Conservation (phyloP, 2,113 vertebrate species). For the Ovis canadensis region DNA sequence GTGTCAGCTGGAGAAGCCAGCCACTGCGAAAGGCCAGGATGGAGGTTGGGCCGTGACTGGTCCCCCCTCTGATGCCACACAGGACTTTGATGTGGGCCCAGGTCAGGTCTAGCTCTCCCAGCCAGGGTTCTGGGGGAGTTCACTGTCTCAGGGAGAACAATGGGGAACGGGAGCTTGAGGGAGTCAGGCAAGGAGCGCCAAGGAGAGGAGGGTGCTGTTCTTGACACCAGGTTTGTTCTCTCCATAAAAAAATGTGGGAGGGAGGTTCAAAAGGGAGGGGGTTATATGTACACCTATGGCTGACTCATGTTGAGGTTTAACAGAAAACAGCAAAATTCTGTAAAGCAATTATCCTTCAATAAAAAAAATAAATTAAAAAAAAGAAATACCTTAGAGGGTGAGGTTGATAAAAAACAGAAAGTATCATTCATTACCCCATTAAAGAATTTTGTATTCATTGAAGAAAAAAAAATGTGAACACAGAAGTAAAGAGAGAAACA, state of each 20-base stretch:
- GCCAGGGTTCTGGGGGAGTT: not conserved
- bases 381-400: not conserved
- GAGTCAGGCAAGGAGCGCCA: not conserved
- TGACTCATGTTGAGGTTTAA: not conserved
- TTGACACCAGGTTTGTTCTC: not conserved
- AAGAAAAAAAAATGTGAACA: not conserved
- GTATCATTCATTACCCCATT: not conserved
- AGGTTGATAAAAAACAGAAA: not conserved
- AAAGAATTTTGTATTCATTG: not conserved
- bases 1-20: accelerated
- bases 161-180: not conserved
- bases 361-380: not conserved
- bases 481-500: not conserved
- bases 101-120: not conserved
- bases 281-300: not conserved
- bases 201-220: not conserved
- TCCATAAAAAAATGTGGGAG: not conserved
- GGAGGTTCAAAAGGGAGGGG: not conserved
- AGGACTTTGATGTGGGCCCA: not conserved
- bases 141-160: not conserved
- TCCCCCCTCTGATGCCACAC: not conserved
- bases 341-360: not conserved
- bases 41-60: not conserved
- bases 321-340: not conserved
- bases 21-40: not conserved